Evolutionary conservation across 1,140 invertebrate genomes (phyloP), one percentile per base, ranked within the genome.

Genomic region (Leptestheria dahalacensis): DNA sequence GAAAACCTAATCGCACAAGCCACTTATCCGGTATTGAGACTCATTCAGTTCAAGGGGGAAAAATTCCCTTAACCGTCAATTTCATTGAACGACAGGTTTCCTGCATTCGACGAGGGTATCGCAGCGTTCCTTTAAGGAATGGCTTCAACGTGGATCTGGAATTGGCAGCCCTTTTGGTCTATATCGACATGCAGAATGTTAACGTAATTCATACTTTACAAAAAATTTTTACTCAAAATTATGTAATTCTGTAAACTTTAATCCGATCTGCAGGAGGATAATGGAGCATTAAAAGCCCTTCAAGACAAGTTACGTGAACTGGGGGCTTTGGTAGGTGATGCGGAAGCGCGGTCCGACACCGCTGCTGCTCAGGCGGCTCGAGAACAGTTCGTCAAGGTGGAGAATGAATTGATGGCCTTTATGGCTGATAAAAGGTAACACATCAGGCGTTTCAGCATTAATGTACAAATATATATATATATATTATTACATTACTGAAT

Each of bases 1-100:
- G 87, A 88, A 10, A 93, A 95, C 74, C 96, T 98, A 68, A 86
- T 99, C 63, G 96, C 94, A 3, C 95, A 99, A 76, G 91, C 90
- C 28, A 91, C 90, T 28, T 97, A 85, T 75, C 89, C 94, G 0
- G 77, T 95, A 66, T 24, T 4, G 10, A 24, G 3, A 18, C 3
- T 15, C 21, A 28, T 9, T 48, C 9, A 57, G 3, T 50, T n/a
- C 33, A 49, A 20, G 23, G 4, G 18, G 12, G 20, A 53, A 53
- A 53, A 6, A 15, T 53, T 4, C 26, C 26, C 6, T 21, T 53
- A 23, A 6, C 33, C 33, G 15, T 41, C 15, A 41, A 9, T 41
- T 41, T 41, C 33, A 41, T 15, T 41, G 33, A 41, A 41, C 33
- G 33, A 41, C 33, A 64, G 64, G 21, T 65, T 29, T 51, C 62